phyloP scores from a whole-genome alignment of 2,888 invertebrate genomes.

The Aquatica leii region DNA sequence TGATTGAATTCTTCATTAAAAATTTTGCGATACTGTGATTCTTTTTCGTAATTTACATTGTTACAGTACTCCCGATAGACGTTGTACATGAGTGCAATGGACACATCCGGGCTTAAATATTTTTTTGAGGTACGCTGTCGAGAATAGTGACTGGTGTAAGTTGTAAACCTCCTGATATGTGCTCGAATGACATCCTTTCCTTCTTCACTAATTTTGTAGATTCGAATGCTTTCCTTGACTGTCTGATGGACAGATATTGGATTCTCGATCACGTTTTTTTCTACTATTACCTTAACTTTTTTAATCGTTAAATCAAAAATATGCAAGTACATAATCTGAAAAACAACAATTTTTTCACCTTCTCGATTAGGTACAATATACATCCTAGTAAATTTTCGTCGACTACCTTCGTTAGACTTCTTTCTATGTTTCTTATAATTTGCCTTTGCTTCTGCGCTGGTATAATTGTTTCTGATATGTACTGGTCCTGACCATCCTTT shows the following conservation, averaged over 20 bases:
- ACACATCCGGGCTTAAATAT: background rate
- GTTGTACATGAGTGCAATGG: background rate
- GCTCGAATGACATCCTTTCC: background rate
- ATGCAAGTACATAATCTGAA: background rate
- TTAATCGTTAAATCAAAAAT: background rate
- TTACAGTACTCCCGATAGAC: background rate
- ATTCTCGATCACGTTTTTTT: background rate
- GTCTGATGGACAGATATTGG: background rate
- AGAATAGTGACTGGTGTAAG: slow-evolving; percentile 5
- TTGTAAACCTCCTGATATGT: background rate
- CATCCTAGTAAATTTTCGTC: background rate
- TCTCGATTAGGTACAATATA: background rate
- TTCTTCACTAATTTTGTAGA: background rate
- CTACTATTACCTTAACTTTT: background rate
- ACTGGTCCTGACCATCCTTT: too few species aligned
- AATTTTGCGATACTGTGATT: slow-evolving; percentile 11
- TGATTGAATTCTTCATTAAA: slow-evolving; percentile 10
- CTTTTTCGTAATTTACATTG: background rate
- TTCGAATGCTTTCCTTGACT: background rate
- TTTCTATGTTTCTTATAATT: background rate
- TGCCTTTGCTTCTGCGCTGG: background rate
- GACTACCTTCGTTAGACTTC: too few species aligned
- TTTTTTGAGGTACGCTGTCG: background rate
- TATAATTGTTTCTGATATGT: background rate
- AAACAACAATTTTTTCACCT: background rate